Evolutionary conservation across 2,797 vertebrate genomes (phyloP).

Genomic region (Eulemur coronatus): DNA sequence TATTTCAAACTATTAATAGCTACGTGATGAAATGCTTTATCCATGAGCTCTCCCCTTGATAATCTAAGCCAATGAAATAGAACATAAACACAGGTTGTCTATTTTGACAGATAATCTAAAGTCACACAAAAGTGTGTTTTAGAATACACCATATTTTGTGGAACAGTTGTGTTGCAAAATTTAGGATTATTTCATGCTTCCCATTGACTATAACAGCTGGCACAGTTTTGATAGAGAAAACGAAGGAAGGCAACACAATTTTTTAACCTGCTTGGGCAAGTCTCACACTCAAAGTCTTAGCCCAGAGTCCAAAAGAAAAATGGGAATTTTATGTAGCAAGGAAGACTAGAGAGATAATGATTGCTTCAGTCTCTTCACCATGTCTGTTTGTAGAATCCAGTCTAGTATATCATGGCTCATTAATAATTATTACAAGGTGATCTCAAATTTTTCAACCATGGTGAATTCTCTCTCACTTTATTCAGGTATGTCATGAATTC

Average conservation of each 20-base stretch:
- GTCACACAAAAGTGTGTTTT: background rate
- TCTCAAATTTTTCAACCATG: background rate
- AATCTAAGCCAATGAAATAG: background rate
- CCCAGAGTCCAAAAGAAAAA: background rate
- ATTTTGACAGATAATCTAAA: background rate
- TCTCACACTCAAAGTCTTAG: background rate
- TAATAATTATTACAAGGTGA: background rate
- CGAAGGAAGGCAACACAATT: background rate
- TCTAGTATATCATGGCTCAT: background rate
- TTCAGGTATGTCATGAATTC: background rate
- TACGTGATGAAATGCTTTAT: background rate
- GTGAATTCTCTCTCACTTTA: background rate
- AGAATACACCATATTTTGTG: background rate
- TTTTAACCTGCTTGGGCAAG: constrained; percentile 17
- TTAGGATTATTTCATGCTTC: background rate
- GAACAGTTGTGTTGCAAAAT: background rate
- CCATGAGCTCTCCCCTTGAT: background rate
- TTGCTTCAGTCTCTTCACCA: background rate
- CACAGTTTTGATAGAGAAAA: background rate
- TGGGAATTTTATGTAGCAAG: background rate
- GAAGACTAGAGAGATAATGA: background rate
- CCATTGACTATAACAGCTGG: background rate
- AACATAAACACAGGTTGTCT: background rate
- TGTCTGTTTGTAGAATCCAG: background rate
- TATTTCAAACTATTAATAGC: background rate